Base-by-base conservation (phyloP, 2,797 vertebrate genomes). In the Natrix natrix region DNA sequence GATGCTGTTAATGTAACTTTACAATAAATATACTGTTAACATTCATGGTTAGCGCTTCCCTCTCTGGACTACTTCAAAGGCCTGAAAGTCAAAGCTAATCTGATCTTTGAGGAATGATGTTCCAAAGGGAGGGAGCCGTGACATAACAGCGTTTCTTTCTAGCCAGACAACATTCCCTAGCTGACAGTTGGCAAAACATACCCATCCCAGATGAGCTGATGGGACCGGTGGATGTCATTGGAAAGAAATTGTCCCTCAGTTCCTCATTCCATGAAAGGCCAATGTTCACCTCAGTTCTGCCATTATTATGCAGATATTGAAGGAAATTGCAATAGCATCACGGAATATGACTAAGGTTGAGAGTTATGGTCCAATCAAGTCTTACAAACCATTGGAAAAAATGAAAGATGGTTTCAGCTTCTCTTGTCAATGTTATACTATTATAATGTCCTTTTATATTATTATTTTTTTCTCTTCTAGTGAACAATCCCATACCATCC, bases 401-500 rank as follows among this genome's bases (percentile, higher is more conserved):
- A 37, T 22, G 37, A 37, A 11, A 26, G 59, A 88, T 69, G 52
- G 2, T 20, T 56, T 24, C 10, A 11, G 16, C 13, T 8, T 32
- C 20, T 37, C n/a, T 63, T 63, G 37, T 20, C 32, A 56, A 32
- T 24, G 43, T 83, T 56, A 48, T 55, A 37, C 83, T 89, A 5
- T 78, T 91, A 43, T 61, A 20, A 28, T 86, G 56, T 60, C 16
- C 55, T 7, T 88, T 1, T 91, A 43, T 0, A 12, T 92, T 32
- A 2, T 14, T 52, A 88, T 74, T n/a, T 94, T 95, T 24, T 92
- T 2, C 0, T 91, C 48, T 94, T 91, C 97, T 95, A 98, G 98
- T 98, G 98, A 98, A 98, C 97, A 99, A 99, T 94, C 99, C 99
- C 43, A 98, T 99, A 96, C 99, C 99, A 89, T 98, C 98, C 91